Percentiles rank a stretch among this genome's conserved stretches.
Evolutionary conservation across 92 coral and sea anemone species (phyloP).

Genomic region (Meandrina meandrites): DNA sequence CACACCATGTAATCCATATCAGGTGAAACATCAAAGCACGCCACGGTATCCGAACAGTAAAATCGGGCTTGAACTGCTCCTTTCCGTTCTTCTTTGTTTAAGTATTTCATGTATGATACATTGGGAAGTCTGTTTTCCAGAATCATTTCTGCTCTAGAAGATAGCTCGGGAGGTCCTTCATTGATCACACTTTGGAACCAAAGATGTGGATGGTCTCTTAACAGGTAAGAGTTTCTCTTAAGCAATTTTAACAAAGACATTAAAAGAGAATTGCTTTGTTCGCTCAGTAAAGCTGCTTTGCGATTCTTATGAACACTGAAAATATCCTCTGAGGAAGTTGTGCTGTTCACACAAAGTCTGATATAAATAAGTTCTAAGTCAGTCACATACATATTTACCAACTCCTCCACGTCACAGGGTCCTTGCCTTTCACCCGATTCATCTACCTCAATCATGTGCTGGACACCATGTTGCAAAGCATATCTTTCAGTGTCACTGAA

Average conservation of each 20-base stretch:
- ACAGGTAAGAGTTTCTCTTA: neutral
- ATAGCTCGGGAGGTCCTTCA: neutral
- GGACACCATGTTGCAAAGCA: neutral
- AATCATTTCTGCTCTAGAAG: neutral
- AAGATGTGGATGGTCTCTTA: neutral
- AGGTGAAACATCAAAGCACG: slow-evolving; percentile 4
- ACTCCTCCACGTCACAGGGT: neutral
- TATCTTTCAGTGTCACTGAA: neutral
- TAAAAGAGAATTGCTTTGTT: neutral
- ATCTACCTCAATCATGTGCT: slow-evolving; percentile 5
- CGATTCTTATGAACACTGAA: neutral
- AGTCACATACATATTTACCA: neutral
- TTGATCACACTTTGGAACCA: slow-evolving; percentile 7
- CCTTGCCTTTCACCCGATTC: neutral
- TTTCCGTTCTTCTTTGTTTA: neutral
- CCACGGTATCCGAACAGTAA: slow-evolving; percentile 10
- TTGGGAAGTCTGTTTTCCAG: neutral
- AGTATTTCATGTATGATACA: no score
- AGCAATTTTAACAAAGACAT: neutral
- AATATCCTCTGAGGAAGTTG: neutral
- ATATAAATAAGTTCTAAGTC: neutral
- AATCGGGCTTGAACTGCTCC: slow-evolving; percentile 3
- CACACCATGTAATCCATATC: slow-evolving; percentile 22
- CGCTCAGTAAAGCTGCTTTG: neutral
- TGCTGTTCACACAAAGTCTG: slow-evolving; percentile 9